phyloP scores from a whole-genome alignment of 2,113 vertebrate genomes.

The Choloepus hoffmanni region DNA sequence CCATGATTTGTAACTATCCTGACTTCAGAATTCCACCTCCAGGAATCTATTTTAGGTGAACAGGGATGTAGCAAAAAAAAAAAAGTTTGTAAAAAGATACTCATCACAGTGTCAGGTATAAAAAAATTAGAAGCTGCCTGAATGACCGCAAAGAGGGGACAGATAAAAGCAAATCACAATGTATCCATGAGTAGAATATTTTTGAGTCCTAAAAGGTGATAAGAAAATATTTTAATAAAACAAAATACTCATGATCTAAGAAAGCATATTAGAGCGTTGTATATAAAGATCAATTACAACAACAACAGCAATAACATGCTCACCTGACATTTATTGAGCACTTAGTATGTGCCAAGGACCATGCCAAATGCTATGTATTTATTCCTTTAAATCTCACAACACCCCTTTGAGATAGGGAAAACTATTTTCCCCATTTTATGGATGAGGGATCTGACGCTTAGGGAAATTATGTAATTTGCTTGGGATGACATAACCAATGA shows the following conservation, averaged over 20 bases:
- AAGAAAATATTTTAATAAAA: not conserved
- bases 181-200: not conserved
- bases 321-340: not conserved
- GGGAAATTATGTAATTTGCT: not conserved
- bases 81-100: not conserved
- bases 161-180: not conserved
- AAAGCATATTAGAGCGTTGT: not conserved
- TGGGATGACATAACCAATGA: not conserved
- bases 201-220: not conserved
- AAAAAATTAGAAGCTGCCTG: not conserved
- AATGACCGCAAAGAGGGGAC: not conserved
- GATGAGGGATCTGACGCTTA: not conserved
- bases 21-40: not conserved
- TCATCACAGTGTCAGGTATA: not conserved
- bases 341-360: not conserved
- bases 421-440: not conserved
- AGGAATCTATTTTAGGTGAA: not conserved
- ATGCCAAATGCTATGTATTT: not conserved
- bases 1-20: conserved; percentile 9
- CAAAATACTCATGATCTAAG: not conserved
- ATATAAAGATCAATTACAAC: not conserved
- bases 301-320: not conserved
- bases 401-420: not conserved
- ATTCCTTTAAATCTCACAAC: not conserved
- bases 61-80: not conserved